These are phyloP conservation scores for Gortyna flavago DNA, from an alignment of 2,888 invertebrate genomes.

Conservation along the genomic window DNA sequence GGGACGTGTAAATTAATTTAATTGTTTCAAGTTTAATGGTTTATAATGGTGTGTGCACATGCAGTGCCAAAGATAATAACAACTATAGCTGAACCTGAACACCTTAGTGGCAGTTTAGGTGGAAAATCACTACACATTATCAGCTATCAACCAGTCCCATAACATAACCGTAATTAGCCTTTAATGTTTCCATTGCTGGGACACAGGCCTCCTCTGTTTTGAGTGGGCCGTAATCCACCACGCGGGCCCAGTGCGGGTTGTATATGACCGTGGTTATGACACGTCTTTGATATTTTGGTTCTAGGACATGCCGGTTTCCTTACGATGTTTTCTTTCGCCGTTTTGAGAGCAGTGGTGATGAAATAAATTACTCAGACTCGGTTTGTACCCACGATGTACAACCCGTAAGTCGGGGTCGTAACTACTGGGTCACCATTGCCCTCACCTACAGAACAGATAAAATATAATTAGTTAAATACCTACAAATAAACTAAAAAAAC, in stretches of 20 bases:
- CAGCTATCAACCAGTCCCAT: background rate
- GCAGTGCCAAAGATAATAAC: constrained; percentile 7
- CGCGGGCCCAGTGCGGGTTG: background rate
- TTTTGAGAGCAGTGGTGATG: too few species aligned
- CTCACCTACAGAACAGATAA: background rate
- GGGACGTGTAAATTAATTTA: background rate
- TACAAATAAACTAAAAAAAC: too few species aligned
- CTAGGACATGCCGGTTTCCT: background rate
- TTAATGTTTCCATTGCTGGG: background rate
- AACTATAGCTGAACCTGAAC: too few species aligned
- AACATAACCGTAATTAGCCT: too few species aligned
- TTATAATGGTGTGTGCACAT: background rate
- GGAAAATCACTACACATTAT: background rate
- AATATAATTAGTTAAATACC: too few species aligned
- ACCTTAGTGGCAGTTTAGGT: background rate
- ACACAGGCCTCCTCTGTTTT: background rate
- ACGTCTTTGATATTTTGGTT: background rate
- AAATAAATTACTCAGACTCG: background rate
- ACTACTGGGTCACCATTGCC: too few species aligned
- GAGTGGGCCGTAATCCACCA: background rate
- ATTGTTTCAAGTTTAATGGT: constrained; percentile 21
- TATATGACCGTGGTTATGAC: too few species aligned
- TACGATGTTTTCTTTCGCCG: too few species aligned
- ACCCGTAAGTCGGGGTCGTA: too few species aligned
- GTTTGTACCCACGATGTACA: too few species aligned